These are phyloP conservation scores for Pluvialis apricaria DNA, from an alignment of 2,113 vertebrate genomes.

Conservation along the genomic window DNA sequence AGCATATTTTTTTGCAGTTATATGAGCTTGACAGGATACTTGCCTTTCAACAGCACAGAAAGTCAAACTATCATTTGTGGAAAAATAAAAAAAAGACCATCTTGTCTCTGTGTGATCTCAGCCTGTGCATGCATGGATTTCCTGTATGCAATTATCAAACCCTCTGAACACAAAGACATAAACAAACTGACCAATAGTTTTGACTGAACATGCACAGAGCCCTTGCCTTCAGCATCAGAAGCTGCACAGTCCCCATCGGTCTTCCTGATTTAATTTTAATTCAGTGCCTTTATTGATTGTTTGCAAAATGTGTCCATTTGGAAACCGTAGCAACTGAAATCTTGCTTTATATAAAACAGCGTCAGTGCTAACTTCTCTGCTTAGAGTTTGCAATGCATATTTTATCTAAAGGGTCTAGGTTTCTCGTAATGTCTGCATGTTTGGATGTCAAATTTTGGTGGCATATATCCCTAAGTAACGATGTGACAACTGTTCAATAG, in stretches of 20 bases:
- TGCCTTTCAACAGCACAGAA: neutral
- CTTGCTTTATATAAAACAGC: neutral
- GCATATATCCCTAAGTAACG: neutral
- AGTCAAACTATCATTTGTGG: neutral
- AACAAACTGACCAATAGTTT: neutral
- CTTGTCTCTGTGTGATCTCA: neutral
- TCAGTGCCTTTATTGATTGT: neutral
- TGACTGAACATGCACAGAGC: neutral
- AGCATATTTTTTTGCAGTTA: neutral
- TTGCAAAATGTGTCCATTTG: neutral
- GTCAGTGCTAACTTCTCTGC: neutral
- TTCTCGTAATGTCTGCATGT: neutral
- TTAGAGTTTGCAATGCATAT: neutral
- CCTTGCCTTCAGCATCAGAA: neutral
- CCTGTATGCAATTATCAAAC: neutral
- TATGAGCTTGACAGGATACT: neutral
- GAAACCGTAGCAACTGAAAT: neutral
- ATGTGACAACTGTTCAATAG: neutral
- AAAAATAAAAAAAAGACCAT: neutral
- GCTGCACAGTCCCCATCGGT: neutral
- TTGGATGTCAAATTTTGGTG: neutral
- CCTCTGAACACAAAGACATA: neutral
- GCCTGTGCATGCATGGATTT: neutral
- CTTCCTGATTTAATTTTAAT: neutral
- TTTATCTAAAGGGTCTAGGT: neutral